Evolutionary conservation across 1,140 invertebrate species (phyloP), one percentile per base, ranked within the genome.

Genomic region (Sarcophaga peregrina): DNA sequence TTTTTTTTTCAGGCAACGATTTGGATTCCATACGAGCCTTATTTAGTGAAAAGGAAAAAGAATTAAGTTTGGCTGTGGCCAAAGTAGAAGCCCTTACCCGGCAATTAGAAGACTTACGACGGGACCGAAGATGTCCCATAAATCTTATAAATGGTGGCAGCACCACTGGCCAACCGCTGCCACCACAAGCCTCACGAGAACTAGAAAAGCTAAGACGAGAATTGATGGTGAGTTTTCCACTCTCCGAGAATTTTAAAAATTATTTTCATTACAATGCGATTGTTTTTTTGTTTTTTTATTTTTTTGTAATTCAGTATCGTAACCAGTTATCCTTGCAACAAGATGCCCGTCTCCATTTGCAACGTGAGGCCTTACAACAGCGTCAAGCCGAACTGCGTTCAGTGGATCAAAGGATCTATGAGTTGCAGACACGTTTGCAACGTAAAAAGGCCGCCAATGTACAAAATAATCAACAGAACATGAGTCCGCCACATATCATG

Each of bases 41-140:
- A 76, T 99, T 99, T 93, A 98, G 97, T 93, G 97, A 98, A 90
- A 99, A 99, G 91, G 97, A 99, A 89, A 98, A 98, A 90, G 98
- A 99, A 91, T 92, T 99, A 58, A 96, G 96, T 47, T 90, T 98
- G 92, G 98, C 98, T 2, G 96, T 98, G 86, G 95, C 96, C 85
- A 98, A 98, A 91, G 97, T 99, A 86, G 98, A 98, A 87, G 97
- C 98, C 90, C 91, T 99, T 86, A 98, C 97, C 81, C 92, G 96
- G 86, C 98, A 99, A 91, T 92, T 99, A 85, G 97, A 98, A 88
- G 97, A 98, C 86, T 91, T 99, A 68, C 91, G 94, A 83, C 90
- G 95, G 85, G 94, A 95, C 83, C 92, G 95, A 86, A 89, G 89
- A 48, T 91, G 90, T 85, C 88, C 90, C 52, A 86, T 90, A 73